A percentile compares a stretch with the other conserved stretches of the same genome.
Evolutionary conservation across 1,140 invertebrate genomes (phyloP).

Genomic region (Pseudomyrmex pallidus): DNA sequence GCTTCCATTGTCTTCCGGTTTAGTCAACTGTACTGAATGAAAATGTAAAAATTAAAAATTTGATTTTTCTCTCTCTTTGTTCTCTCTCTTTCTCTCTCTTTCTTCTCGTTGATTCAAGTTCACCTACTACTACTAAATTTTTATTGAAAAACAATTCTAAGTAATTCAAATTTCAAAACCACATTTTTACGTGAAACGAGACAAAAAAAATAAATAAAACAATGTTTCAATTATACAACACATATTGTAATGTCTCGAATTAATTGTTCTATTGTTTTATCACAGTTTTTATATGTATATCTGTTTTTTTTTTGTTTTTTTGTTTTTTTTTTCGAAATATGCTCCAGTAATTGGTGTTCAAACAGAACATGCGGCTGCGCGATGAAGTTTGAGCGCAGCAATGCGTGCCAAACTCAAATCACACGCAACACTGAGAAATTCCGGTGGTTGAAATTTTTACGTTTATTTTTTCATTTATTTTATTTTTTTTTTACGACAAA

Average conservation of each 20-base stretch:
- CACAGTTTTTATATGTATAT: not conserved
- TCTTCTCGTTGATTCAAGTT: too few relatives aligned
- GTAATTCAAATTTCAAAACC: not conserved
- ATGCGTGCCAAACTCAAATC: conserved; percentile 15
- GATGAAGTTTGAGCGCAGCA: conserved; percentile 24
- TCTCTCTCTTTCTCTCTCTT: too few relatives aligned
- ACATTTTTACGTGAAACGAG: too few relatives aligned
- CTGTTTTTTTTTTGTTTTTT: conserved; percentile 6
- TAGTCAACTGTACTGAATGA: not conserved
- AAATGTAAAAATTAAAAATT: conserved; percentile 27
- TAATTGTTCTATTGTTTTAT: not conserved
- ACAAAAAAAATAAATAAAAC: conserved; percentile 8
- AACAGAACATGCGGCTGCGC: not conserved
- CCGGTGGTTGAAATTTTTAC: not conserved
- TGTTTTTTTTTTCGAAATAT: not conserved
- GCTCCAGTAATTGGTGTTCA: conserved; percentile 23
- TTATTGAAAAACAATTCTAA: not conserved
- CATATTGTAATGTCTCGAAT: not conserved
- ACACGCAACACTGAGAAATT: conserved; percentile 11
- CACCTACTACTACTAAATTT: not conserved
- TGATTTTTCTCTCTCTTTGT: too few relatives aligned
- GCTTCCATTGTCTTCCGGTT: conserved; percentile 41
- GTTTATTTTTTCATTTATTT: conserved; percentile 11
- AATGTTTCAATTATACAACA: not conserved
- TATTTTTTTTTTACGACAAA: not conserved